These are phyloP conservation scores for Fregata magnificens DNA, from an alignment of 2,113 vertebrate genomes.

Conservation along the genomic window DNA sequence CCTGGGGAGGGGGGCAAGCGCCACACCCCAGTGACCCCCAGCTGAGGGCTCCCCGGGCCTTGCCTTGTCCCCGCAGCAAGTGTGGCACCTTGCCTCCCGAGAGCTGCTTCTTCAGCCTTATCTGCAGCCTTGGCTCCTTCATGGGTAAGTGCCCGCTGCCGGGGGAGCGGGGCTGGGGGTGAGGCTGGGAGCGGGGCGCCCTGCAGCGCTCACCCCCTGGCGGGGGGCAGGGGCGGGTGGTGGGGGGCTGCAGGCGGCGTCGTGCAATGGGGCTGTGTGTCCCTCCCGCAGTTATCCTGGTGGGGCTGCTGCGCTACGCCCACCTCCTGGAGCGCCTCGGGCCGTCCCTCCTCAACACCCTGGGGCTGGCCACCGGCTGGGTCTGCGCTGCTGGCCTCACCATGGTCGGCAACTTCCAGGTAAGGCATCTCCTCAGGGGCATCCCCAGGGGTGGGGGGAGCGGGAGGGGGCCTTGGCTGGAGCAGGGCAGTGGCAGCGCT, in stretches of 20 bases:
- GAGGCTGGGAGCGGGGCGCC: background rate
- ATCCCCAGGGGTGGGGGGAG: accelerated
- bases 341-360: conserved; percentile 82
- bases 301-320: conserved; percentile 82
- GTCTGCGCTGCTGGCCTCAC: conserved; percentile 84
- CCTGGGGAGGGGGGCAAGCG: background rate
- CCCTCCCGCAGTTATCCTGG: conserved; percentile 77
- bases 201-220: accelerated
- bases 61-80: conserved; percentile 72
- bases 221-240: background rate
- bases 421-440: background rate
- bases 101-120: conserved; percentile 91
- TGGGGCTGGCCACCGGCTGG: conserved; percentile 79
- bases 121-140: conserved; percentile 88
- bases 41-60: background rate
- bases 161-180: accelerated
- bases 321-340: conserved; percentile 82
- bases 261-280: background rate
- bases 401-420: conserved; percentile 89
- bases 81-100: conserved; percentile 87
- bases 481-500: accelerated
- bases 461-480: background rate
- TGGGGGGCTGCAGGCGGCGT: accelerated
- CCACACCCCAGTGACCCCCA: accelerated
- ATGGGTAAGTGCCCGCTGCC: conserved; percentile 76